These are phyloP conservation scores for Uropsilus gracilis DNA, from an alignment of 2,113 vertebrate genomes.

Conservation along the genomic window DNA sequence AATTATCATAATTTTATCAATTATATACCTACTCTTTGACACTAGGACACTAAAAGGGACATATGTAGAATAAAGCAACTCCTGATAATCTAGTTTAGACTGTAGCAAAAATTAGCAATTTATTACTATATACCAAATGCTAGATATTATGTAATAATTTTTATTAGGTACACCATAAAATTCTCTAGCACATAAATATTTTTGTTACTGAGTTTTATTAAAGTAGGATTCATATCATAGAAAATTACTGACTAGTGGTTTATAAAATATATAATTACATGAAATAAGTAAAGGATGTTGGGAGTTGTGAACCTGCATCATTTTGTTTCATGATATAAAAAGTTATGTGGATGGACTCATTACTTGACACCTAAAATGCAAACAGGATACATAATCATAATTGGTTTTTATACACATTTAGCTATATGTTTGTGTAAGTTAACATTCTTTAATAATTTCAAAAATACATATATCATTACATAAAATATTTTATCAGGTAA, in stretches of 20 bases:
- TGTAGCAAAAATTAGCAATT: no score
- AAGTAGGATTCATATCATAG: background rate
- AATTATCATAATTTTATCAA: background rate
- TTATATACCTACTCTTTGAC: background rate
- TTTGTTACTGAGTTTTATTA: background rate
- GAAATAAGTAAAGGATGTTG: background rate
- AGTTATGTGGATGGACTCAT: background rate
- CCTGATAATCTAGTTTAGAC: background rate
- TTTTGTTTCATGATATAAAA: background rate
- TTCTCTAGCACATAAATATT: background rate
- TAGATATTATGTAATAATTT: background rate
- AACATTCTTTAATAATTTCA: background rate
- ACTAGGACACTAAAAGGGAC: background rate
- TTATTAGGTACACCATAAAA: background rate
- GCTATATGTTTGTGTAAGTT: background rate
- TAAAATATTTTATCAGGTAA: background rate
- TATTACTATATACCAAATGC: background rate
- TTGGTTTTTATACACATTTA: background rate
- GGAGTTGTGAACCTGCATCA: background rate
- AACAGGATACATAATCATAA: background rate
- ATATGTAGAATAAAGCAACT: background rate
- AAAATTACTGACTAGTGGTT: background rate
- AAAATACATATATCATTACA: background rate
- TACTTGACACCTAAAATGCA: background rate
- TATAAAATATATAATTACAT: background rate